These are phyloP conservation scores for Pseudorasbora parva DNA, from an alignment of 2,113 vertebrate species.

Conservation along the genomic window DNA sequence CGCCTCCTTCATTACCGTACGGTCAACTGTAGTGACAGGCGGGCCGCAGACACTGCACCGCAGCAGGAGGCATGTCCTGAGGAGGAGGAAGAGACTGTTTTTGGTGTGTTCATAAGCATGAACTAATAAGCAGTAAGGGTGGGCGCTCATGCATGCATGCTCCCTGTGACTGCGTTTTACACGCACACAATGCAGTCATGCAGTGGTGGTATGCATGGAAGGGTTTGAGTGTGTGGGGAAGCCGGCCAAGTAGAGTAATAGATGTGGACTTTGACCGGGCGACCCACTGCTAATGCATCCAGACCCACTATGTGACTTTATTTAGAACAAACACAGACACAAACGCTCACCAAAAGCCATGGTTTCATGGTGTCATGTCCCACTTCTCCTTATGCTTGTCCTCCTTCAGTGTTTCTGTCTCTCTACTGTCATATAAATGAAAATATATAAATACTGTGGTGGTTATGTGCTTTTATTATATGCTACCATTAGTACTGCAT, in stretches of 20 bases:
- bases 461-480: no score
- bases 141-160: constrained; percentile 64
- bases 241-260: constrained; percentile 25
- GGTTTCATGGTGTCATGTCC: background rate
- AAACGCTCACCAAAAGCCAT: background rate
- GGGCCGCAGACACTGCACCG: constrained; percentile 48
- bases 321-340: constrained; percentile 22
- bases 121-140: constrained; percentile 67
- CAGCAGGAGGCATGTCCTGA: constrained; percentile 39
- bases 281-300: background rate
- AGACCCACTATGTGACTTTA: constrained; percentile 4
- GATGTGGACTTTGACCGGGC: constrained; percentile 39
- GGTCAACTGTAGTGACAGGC: constrained; percentile 60
- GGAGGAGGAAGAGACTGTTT: constrained; percentile 63
- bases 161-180: background rate
- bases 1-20: constrained; percentile 60
- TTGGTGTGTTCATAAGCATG: constrained; percentile 70
- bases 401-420: background rate
- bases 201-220: constrained; percentile 10
- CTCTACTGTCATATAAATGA: background rate
- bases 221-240: constrained; percentile 9
- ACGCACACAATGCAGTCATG: background rate
- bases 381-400: no score
- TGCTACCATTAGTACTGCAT: no score
- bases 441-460: background rate